Evolutionary conservation across 2,888 invertebrate genomes (phyloP).

Genomic region (Melanostoma mellinum): DNA sequence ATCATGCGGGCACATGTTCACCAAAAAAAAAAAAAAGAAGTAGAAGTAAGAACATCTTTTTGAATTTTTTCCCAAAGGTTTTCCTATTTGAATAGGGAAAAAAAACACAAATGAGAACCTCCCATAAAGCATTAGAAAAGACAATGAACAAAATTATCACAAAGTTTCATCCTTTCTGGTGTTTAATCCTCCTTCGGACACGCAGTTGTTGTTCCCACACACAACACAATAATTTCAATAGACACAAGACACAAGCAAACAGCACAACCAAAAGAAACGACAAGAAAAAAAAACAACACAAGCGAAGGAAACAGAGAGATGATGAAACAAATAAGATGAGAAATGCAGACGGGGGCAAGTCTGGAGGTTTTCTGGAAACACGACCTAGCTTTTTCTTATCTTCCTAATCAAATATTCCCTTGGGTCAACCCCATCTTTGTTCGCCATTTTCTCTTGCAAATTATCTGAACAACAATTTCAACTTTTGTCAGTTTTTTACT

Average conservation of each 20-base stretch:
- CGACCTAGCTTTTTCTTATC: constrained; percentile 62
- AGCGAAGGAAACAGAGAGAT: not conserved
- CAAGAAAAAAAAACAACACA: constrained; percentile 23
- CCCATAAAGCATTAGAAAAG: constrained; percentile 47
- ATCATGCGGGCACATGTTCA: constrained; percentile 21
- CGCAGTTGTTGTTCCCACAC: constrained; percentile 18
- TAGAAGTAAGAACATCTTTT: constrained; percentile 6
- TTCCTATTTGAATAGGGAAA: constrained; percentile 49
- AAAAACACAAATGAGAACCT: constrained; percentile 14
- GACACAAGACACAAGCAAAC: not conserved
- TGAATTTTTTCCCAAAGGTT: constrained; percentile 29
- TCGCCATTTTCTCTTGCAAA: constrained; percentile 41
- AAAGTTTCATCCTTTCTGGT: constrained; percentile 66
- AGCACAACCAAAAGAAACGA: constrained; percentile 18
- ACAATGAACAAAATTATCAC: constrained; percentile 33
- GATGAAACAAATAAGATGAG: constrained; percentile 54
- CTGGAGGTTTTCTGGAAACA: constrained; percentile 31
- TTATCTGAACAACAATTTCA: constrained; percentile 68
- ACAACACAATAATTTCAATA: constrained; percentile 4
- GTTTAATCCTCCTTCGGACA: constrained; percentile 27
- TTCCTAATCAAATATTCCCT: constrained; percentile 69
- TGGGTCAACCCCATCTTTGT: constrained; percentile 70
- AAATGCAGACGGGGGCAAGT: constrained; percentile 29
- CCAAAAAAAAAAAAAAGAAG: not conserved
- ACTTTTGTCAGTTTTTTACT: constrained; percentile 53